Base-by-base conservation (phyloP, 2,888 invertebrate species). In the Cinara cedri region DNA sequence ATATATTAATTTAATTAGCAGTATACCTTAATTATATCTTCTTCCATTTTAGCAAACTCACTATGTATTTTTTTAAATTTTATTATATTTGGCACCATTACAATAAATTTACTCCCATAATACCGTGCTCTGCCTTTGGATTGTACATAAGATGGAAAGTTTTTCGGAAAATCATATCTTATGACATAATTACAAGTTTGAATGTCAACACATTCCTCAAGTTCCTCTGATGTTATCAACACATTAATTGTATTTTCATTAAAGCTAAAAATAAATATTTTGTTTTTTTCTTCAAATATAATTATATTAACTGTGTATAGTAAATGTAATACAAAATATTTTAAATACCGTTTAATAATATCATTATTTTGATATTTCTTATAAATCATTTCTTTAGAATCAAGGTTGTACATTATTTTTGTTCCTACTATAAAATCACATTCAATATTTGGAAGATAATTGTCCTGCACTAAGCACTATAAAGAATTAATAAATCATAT, bases 201-300 rank as follows among this genome's bases (percentile, higher is more conserved):
- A 44, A 97, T 89, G 86, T 97, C 96, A 11, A 96, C 89, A 0
- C 96, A 96, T 87, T 97, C 97, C 85, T 97, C 97, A 44, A 97
- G 87, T 0, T 97, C 93, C 84, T 91, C 92, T 0, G 97, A 92
- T 1, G 92, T 89, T 1, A 92, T 86, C 44, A 94, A 85, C 2
- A 93, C 84, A 85, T 94, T 94, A 8, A 88, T 86, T 49, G 88
- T 86, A 11, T 89, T 89, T 11, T 85, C 86, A 26, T 88, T 87
- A 84, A 92, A 92, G 54, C 89, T 87, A 55, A 11, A 49, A n/a
- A 49, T 82, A 82, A 81, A 76, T 55, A 62, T 81, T 60, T 80
- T 54, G 34, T 19, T 82, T 60, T 60, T n/a, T n/a, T n/a, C n/a
- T n/a, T n/a, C n/a, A 14, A 46, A 34, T 46, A 57, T 0, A 4